A percentile compares a stretch with the other conserved stretches of the same genome.
phyloP scores from a whole-genome alignment of 1,140 invertebrate species.

The Tenebrio molitor region DNA sequence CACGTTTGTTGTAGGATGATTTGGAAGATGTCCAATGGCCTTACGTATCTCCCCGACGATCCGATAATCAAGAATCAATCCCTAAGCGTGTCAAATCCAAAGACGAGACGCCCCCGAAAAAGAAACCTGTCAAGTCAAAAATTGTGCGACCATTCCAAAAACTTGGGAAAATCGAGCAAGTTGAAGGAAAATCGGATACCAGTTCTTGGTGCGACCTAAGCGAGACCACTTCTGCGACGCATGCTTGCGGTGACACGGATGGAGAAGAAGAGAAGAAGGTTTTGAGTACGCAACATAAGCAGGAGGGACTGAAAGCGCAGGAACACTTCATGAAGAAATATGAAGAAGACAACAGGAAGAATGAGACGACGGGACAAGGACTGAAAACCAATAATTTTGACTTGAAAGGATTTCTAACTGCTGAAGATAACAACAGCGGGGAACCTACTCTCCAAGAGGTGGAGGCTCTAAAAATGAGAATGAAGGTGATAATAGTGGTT shows the following conservation, averaged over 20 bases:
- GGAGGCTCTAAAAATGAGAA: slow-evolving; percentile 10
- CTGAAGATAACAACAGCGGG: background rate
- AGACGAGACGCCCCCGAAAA: background rate
- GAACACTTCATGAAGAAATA: slow-evolving; percentile 13
- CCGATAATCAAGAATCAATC: background rate
- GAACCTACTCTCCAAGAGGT: background rate
- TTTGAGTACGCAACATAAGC: background rate
- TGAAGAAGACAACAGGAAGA: slow-evolving; percentile 3
- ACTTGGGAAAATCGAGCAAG: background rate
- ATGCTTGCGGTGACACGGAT: background rate
- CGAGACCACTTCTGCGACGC: background rate
- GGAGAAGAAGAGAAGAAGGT: background rate
- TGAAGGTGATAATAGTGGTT: background rate
- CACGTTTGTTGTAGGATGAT: too few relatives aligned
- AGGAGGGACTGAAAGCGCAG: background rate
- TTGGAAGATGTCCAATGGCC: slow-evolving; percentile 4
- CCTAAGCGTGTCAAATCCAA: background rate
- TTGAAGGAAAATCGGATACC: background rate
- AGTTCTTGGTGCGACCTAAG: slow-evolving; percentile 1
- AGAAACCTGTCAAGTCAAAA: background rate
- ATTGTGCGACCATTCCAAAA: background rate
- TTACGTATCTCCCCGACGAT: background rate
- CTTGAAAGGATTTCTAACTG: too few relatives aligned
- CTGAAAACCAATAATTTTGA: background rate
- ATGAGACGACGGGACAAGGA: background rate